Conservation (phyloP, 2,113 vertebrate species). For the Lasiurus borealis region DNA sequence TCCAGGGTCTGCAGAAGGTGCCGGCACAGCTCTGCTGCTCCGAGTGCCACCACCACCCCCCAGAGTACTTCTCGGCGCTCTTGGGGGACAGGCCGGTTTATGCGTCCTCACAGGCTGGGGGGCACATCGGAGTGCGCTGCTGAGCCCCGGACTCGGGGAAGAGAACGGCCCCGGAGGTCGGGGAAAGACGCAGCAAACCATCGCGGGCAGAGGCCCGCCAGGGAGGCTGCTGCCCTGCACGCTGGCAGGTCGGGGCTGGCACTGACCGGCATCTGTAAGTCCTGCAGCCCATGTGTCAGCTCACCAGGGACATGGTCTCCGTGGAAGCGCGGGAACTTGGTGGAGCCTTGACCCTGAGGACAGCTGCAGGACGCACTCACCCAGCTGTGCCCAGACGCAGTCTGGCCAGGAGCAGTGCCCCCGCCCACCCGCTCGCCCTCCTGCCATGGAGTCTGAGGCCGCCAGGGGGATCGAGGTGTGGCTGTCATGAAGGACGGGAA, state of each 20-base stretch:
- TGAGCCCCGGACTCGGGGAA: background rate
- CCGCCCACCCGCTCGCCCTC: background rate
- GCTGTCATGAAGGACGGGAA: background rate
- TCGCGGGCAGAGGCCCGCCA: too few relatives aligned
- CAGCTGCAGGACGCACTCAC: background rate
- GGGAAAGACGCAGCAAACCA: background rate
- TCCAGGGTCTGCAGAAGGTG: background rate
- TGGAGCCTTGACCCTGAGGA: background rate
- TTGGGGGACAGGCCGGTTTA: too few relatives aligned
- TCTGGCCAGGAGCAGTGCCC: background rate
- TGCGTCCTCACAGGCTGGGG: background rate
- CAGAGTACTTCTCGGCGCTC: background rate
- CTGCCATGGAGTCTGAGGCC: background rate
- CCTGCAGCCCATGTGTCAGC: rapidly evolving
- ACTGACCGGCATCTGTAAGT: background rate
- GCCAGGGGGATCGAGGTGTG: rapidly evolving
- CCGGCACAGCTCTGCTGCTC: background rate
- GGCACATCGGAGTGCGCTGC: background rate
- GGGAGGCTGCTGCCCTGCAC: background rate
- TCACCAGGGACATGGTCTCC: rapidly evolving
- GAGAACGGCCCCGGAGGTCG: background rate
- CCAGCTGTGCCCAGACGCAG: background rate
- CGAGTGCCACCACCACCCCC: too few relatives aligned
- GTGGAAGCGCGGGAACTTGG: rapidly evolving
- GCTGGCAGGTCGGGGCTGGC: background rate